Conservation (phyloP, 2,797 vertebrate genomes). For the Telmatherina bonti region DNA sequence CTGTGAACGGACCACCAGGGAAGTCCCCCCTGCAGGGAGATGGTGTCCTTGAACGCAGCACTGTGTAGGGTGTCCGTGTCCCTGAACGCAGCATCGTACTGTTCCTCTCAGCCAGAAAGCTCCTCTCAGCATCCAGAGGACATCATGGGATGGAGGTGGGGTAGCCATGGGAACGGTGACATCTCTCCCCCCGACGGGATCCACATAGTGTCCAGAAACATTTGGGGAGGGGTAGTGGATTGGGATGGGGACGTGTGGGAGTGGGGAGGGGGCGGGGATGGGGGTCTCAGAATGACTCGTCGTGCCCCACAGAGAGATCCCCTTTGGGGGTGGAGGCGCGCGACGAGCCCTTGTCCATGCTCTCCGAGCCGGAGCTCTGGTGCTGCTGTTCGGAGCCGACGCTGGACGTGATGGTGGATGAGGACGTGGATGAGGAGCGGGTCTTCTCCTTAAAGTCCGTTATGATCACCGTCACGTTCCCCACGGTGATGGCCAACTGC, state of each 20-base stretch:
- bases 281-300: conserved; percentile 93
- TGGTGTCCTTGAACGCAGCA: conserved; percentile 6
- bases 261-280: background rate
- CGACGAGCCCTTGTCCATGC: conserved; percentile 99
- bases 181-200: conserved; percentile 60
- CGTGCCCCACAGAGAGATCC: conserved; percentile 93
- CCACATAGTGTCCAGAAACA: conserved; percentile 74
- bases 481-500: conserved; percentile 98
- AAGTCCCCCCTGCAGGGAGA: conserved; percentile 30
- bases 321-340: conserved; percentile 98
- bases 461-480: conserved; percentile 99
- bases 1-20: conserved; percentile 43
- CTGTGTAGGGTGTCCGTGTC: no score
- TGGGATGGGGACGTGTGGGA: conserved; percentile 8
- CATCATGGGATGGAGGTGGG: conserved; percentile 64
- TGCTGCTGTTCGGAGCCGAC: conserved; percentile 97
- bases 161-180: conserved; percentile 55
- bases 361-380: conserved; percentile 99
- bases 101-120: conserved; percentile 52
- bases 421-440: conserved; percentile 97
- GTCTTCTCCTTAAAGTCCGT: conserved; percentile 99
- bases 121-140: conserved; percentile 57
- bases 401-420: conserved; percentile 98
- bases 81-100: conserved; percentile 24
- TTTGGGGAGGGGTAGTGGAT: conserved; percentile 35